Evolutionary conservation across 2,888 invertebrate species (phyloP).

Genomic region (Heliconius sara): DNA sequence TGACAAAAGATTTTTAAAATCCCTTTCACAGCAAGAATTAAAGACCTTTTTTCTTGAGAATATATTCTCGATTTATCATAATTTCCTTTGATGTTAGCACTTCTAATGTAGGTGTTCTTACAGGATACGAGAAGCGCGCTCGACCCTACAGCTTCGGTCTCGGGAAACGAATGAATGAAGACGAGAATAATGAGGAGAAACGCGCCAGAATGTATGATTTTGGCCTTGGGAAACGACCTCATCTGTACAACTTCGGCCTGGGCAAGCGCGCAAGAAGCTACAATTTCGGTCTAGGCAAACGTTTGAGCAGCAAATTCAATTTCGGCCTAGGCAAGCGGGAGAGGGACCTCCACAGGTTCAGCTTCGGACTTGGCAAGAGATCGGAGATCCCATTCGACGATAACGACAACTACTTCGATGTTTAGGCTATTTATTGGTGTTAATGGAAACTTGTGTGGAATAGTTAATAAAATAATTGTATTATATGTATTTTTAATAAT

Average conservation of each 20-base stretch:
- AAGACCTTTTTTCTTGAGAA: not conserved
- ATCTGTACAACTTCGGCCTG: slow-evolving; percentile 79
- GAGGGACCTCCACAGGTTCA: slow-evolving; percentile 78
- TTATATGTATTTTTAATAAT: slow-evolving; percentile 20
- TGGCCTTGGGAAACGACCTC: slow-evolving; percentile 75
- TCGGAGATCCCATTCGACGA: slow-evolving; percentile 64
- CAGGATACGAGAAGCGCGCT: slow-evolving; percentile 83
- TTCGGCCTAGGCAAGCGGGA: slow-evolving; percentile 84
- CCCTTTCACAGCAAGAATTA: slow-evolving; percentile 7
- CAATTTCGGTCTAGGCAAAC: slow-evolving; percentile 85
- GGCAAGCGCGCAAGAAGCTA: slow-evolving; percentile 78
- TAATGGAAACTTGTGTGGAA: slow-evolving; percentile 47
- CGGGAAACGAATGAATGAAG: slow-evolving; percentile 84
- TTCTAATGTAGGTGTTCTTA: slow-evolving; percentile 3
- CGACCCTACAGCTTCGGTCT: slow-evolving; percentile 88
- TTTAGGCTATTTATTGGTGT: slow-evolving; percentile 58
- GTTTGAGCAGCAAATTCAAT: slow-evolving; percentile 80
- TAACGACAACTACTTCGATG: slow-evolving; percentile 65
- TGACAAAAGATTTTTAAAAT: slow-evolving; percentile 3
- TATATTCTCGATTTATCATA: not conserved
- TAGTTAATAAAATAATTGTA: slow-evolving; percentile 25
- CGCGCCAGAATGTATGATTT: slow-evolving; percentile 75
- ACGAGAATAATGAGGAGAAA: slow-evolving; percentile 68
- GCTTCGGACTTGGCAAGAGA: slow-evolving; percentile 84
- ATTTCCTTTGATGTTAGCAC: slow-evolving; percentile 20